Percentiles rank a stretch among this genome's conserved stretches.
Evolutionary conservation across 2,113 vertebrate species (phyloP).

Genomic region (Salvelinus namaycush): DNA sequence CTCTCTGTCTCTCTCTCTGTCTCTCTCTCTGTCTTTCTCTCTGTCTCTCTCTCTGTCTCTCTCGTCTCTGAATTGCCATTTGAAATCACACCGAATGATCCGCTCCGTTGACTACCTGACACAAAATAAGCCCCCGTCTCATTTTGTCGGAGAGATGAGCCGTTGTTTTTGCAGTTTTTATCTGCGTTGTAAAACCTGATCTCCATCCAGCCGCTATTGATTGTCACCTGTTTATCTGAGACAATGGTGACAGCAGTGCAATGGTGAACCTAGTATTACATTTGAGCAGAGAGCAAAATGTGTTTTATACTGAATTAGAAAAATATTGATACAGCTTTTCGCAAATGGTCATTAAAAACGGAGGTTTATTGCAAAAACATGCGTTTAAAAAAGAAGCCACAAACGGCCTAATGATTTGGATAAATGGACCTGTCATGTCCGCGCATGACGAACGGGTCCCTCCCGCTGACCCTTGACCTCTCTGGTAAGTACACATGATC

Average conservation of each 20-base stretch:
- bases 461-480: constrained; percentile 68
- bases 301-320: background rate
- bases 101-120: constrained; percentile 71
- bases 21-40: constrained; percentile 16
- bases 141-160: constrained; percentile 56
- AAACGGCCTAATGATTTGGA: too few relatives aligned
- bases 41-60: constrained; percentile 25
- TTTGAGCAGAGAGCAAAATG: background rate
- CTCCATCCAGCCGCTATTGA: constrained; percentile 59
- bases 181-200: constrained; percentile 59
- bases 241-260: background rate
- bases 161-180: constrained; percentile 65
- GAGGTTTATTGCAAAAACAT: too few relatives aligned
- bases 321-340: too few relatives aligned
- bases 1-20: background rate
- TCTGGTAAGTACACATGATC: too few relatives aligned
- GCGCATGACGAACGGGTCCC: constrained; percentile 34
- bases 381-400: too few relatives aligned
- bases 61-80: constrained; percentile 12
- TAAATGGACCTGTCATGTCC: constrained; percentile 20
- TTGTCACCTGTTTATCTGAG: constrained; percentile 40
- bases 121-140: constrained; percentile 68
- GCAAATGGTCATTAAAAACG: too few relatives aligned
- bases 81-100: constrained; percentile 70
- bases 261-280: background rate